Evolutionary conservation across 2,113 vertebrate genomes (phyloP).

Genomic region (Chunga burmeisteri): DNA sequence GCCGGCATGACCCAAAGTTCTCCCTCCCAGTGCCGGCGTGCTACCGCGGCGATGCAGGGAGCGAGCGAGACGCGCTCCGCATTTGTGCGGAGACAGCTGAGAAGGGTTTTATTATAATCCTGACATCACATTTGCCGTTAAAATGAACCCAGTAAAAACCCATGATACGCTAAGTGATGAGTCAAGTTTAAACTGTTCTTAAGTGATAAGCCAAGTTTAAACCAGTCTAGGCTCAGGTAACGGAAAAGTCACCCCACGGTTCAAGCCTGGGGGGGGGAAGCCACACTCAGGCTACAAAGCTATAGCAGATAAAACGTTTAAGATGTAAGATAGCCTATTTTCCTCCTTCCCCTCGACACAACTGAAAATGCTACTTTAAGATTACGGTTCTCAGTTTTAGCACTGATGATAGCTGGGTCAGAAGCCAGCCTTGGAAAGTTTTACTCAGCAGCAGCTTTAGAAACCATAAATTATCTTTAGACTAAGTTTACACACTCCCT

Average conservation of each 20-base stretch:
- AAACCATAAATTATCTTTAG: slow-evolving; percentile 60
- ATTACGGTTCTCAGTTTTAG: slow-evolving; percentile 12
- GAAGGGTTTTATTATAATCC: not conserved
- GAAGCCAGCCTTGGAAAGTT: slow-evolving; percentile 58
- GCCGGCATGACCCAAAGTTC: slow-evolving; percentile 17
- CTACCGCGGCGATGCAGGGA: not conserved
- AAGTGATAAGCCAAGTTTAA: not conserved
- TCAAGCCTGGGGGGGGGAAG: rapidly evolving
- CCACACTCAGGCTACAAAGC: not conserved
- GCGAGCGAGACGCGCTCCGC: not conserved
- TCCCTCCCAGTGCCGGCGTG: not conserved
- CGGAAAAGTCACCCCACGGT: rapidly evolving
- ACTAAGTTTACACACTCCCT: not conserved
- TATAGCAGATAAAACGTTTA: not conserved
- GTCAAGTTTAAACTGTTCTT: not conserved
- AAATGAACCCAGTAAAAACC: rapidly evolving
- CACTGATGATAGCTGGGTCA: slow-evolving; percentile 23
- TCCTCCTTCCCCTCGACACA: not conserved
- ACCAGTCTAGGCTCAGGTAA: not conserved
- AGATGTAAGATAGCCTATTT: not conserved
- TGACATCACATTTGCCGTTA: not conserved
- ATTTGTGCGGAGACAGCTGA: not conserved
- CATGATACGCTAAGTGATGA: rapidly evolving
- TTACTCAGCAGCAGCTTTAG: slow-evolving; percentile 67
- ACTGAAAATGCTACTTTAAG: slow-evolving; percentile 36